These are phyloP conservation scores for Darevskia mixta DNA, from an alignment of 2,797 vertebrate genomes.

Conservation along the genomic window DNA sequence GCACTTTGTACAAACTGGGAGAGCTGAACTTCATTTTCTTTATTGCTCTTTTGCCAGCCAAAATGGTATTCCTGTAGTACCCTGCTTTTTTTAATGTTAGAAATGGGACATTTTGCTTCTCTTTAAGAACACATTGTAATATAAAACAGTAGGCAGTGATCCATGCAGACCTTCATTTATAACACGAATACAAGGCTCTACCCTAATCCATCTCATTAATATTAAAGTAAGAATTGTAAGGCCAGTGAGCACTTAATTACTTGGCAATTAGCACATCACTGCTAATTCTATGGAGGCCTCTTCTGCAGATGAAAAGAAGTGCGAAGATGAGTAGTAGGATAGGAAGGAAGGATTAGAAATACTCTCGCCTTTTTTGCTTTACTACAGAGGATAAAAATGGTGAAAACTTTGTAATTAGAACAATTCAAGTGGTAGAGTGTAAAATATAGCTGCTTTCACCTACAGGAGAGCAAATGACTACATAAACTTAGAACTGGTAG, in stretches of 20 bases:
- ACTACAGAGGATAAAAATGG: slow-evolving; percentile 75
- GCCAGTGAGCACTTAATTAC: slow-evolving; percentile 83
- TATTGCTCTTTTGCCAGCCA: slow-evolving; percentile 60
- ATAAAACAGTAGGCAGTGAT: slow-evolving; percentile 78
- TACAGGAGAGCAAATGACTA: slow-evolving; percentile 51
- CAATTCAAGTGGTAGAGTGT: slow-evolving; percentile 72
- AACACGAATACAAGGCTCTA: slow-evolving; percentile 82
- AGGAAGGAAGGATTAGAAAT: slow-evolving; percentile 53
- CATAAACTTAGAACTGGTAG: slow-evolving; percentile 1
- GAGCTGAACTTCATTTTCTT: slow-evolving; percentile 74
- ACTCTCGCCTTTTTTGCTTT: slow-evolving; percentile 74
- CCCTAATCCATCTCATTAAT: slow-evolving; percentile 83
- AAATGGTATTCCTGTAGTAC: slow-evolving; percentile 55
- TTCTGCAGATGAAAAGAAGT: slow-evolving; percentile 67
- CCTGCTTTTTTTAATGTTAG: slow-evolving; percentile 48
- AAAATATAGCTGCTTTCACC: slow-evolving; percentile 58
- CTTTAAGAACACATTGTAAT: slow-evolving; percentile 69
- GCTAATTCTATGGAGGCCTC: slow-evolving; percentile 80
- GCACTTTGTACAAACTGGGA: slow-evolving; percentile 65
- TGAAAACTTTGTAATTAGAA: slow-evolving; percentile 77
- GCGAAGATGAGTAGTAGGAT: slow-evolving; percentile 27
- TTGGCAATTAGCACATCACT: slow-evolving; percentile 82
- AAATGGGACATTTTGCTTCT: slow-evolving; percentile 63
- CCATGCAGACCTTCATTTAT: slow-evolving; percentile 82
- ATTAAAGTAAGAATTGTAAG: slow-evolving; percentile 81